Base-by-base conservation (phyloP, 2,113 vertebrate species). In the Saguinus midas region DNA sequence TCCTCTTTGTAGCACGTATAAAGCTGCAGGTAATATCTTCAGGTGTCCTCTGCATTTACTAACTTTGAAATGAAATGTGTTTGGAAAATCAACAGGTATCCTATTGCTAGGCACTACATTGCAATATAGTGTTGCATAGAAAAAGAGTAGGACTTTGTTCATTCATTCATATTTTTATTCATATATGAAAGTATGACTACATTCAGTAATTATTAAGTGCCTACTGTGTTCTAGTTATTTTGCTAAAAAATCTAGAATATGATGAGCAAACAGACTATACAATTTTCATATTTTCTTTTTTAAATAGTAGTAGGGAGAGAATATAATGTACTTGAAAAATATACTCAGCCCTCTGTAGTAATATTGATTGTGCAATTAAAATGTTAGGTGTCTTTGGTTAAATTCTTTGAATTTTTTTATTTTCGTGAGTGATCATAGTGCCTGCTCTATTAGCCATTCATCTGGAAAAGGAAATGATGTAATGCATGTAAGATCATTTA, bases 301-400 rank as follows among this genome's bases (percentile, higher is more conserved):
- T 18, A 80, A 87, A 82, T 84, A 81, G 20, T 73, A 1, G 0
- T 84, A 27, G 17, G 5, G 12, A 79, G 14, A 84, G 48, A 82
- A 25, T 61, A 43, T 70, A 50, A 68, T 32, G 14, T 40, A 52
- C 43, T 80, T 86, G 32, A 52, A 85, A 95, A 96, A 73, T 75
- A 40, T 7, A 23, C 6, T 48, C 18, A 76, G 5, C 9, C 0
- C 27, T 96, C 35, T 55, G 12, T 87, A 91, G 50, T 90, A 48
- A 78, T 78, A 13, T 16, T 85, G 61, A 58, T 45, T 40, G 8
- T 78, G 17, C 52, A 57, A 27, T 35, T 85, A 75, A 94, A 84
- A 52, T 75, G 1, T 58, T 83, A 16, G 3, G 1, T 72, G 27
- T 66, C 75, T 91, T 70, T 40, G 2, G 32, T 78, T 90, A 92